Percentiles rank a stretch among this genome's conserved stretches.
These are phyloP conservation scores for Tokudaia tokunoshimensis DNA, from an alignment of 2,797 vertebrate genomes.

Conservation along the genomic window DNA sequence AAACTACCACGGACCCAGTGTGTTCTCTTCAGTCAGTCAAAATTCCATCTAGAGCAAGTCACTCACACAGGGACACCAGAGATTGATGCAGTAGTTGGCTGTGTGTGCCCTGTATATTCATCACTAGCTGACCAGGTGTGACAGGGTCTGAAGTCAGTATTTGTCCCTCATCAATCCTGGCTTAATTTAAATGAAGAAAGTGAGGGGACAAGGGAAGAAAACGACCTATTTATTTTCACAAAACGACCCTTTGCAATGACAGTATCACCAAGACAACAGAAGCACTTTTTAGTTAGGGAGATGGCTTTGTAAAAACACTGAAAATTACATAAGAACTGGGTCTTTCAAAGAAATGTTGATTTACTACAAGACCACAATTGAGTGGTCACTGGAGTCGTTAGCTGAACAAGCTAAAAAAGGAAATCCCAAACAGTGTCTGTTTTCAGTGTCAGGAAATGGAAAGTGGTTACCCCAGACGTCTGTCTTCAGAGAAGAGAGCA, in stretches of 20 bases:
- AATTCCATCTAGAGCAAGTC: slow-evolving; percentile 41
- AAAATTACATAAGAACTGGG: slow-evolving; percentile 83
- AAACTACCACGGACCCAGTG: slow-evolving; percentile 11
- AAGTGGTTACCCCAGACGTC: slow-evolving; percentile 84
- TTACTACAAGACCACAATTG: slow-evolving; percentile 87
- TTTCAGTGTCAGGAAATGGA: slow-evolving; percentile 89
- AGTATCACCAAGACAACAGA: slow-evolving; percentile 41
- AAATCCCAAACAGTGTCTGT: slow-evolving; percentile 88
- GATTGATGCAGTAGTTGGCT: background rate
- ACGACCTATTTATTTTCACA: background rate
- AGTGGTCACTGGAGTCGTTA: slow-evolving; percentile 87
- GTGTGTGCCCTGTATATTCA: slow-evolving; percentile 38
- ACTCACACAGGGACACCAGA: background rate
- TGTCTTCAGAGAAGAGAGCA: slow-evolving; percentile 75
- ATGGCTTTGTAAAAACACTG: slow-evolving; percentile 60
- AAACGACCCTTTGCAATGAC: background rate
- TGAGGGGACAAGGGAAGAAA: slow-evolving; percentile 8
- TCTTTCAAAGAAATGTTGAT: slow-evolving; percentile 87
- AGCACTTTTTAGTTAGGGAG: slow-evolving; percentile 42
- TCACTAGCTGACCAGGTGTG: slow-evolving; percentile 20
- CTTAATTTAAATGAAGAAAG: slow-evolving; percentile 38
- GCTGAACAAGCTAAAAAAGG: slow-evolving; percentile 89
- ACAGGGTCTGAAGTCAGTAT: background rate
- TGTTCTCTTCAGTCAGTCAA: background rate
- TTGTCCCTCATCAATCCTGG: background rate